A percentile compares a stretch with the other conserved stretches of the same genome.
Conservation (phyloP, 2,797 vertebrate species). For the Linurgus olivaceus region DNA sequence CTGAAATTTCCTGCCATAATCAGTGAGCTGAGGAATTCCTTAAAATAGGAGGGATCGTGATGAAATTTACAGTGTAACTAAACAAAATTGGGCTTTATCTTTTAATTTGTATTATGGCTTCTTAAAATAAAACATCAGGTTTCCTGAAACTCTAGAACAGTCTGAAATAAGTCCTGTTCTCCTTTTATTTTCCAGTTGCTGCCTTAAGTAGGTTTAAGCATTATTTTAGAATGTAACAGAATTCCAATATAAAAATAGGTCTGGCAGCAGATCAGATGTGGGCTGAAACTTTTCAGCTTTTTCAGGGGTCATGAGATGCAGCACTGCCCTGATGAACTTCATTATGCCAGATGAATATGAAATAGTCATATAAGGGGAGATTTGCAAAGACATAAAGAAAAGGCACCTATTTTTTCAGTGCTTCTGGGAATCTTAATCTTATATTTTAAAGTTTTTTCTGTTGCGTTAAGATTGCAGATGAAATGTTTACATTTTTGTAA, state of each 20-base stretch:
- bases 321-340: constrained; percentile 35
- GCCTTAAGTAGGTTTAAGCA: background rate
- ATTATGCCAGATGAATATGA: constrained; percentile 11
- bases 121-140: background rate
- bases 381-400: background rate
- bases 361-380: background rate
- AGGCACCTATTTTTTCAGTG: background rate
- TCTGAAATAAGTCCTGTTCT: background rate
- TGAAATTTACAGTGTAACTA: background rate
- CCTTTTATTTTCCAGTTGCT: background rate
- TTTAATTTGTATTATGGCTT: background rate
- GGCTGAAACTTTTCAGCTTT: constrained; percentile 25
- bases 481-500: background rate
- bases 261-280: background rate
- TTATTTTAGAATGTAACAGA: background rate
- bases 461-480: background rate
- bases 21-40: background rate
- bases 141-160: background rate
- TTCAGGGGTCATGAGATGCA: background rate
- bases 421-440: background rate
- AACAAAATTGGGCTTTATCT: background rate
- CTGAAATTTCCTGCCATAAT: background rate
- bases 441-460: background rate
- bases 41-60: background rate
- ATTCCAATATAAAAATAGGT: background rate